Evolutionary conservation across 2,797 vertebrate species (phyloP), one percentile per base, ranked within the genome.

Genomic region (Alca torda): DNA sequence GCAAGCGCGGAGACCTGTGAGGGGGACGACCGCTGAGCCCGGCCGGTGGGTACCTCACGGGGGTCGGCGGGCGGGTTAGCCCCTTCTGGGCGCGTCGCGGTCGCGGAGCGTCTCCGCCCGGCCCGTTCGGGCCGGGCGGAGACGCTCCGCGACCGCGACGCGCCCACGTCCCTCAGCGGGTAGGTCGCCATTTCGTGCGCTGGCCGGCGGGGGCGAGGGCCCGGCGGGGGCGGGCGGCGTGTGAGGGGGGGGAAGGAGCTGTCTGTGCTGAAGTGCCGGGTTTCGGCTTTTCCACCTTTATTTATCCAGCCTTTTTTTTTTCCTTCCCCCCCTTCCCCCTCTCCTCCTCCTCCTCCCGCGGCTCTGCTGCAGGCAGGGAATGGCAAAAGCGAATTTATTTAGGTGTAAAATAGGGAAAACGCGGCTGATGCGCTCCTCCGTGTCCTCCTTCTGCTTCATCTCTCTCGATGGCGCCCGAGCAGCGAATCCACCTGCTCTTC

Each of bases 101-200:
- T 7, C 68, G 68, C 10, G 85, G 51, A 51, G 85, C 43, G 50
- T 51, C 67, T 51, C 46, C 24, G 54, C 23, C 35, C 37, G 45
- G 56, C 48, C 50, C 68, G 60, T 10, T 2, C 11, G 46, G 79
- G 35, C 87, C 67, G 67, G 57, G 70, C 56, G 61, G 79, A 28
- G 89, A 50, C 64, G 83, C 69, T 92, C 87, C 64, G 65, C 30
- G 56, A 1, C 68, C 82, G 77, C 84, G 87, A 7, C 65, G 89
- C 79, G 79, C 65, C 86, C 89, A 20, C 83, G 23, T 72, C 89
- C 63, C 63, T 64, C 43, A 4, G 61, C 11, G 63, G 51, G 53
- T 72, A 39, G 79, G 95, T 95, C 95, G 95, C 95, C 93, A 96
- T 96, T 95, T 96, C 95, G 91, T 88, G 93, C 80, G 84, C 48